phyloP scores from a whole-genome alignment of 53 echinoderm and acorn worm species.

The Astropecten irregularis region DNA sequence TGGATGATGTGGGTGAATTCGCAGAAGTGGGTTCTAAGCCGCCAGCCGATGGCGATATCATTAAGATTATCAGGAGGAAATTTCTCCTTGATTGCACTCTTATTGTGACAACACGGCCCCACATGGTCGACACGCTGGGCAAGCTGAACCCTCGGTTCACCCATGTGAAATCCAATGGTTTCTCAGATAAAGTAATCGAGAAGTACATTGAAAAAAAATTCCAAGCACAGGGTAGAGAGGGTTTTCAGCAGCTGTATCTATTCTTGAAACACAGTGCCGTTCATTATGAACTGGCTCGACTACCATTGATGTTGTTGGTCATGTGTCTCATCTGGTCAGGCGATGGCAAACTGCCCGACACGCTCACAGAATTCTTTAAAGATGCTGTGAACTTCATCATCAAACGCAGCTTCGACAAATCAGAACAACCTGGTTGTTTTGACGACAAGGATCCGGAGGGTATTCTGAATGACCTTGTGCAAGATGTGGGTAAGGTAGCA shows the following conservation, averaged over 20 bases:
- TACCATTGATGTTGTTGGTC: too few relatives aligned
- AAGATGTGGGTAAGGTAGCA: too few relatives aligned
- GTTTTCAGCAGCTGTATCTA: too few relatives aligned
- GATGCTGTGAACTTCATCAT: neutral
- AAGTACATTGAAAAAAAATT: slow-evolving; percentile 36
- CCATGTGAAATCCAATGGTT: slow-evolving; percentile 12
- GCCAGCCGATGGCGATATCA: neutral
- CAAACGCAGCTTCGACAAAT: too few relatives aligned
- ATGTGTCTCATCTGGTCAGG: too few relatives aligned
- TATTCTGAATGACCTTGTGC: neutral
- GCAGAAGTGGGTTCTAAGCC: neutral
- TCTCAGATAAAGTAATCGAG: slow-evolving; percentile 13
- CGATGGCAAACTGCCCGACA: too few relatives aligned
- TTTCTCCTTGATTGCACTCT: slow-evolving; percentile 1
- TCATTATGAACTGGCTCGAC: too few relatives aligned
- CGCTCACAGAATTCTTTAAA: too few relatives aligned
- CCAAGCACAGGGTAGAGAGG: neutral
- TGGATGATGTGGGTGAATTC: too few relatives aligned
- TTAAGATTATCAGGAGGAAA: neutral
- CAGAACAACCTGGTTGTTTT: neutral
- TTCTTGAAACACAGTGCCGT: too few relatives aligned
- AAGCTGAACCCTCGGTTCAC: neutral
- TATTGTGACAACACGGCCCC: slow-evolving; percentile 39
- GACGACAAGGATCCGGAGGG: neutral
- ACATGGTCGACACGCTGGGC: neutral